phyloP scores from a whole-genome alignment of 2,797 vertebrate species.

The Anomalospiza imberbis region DNA sequence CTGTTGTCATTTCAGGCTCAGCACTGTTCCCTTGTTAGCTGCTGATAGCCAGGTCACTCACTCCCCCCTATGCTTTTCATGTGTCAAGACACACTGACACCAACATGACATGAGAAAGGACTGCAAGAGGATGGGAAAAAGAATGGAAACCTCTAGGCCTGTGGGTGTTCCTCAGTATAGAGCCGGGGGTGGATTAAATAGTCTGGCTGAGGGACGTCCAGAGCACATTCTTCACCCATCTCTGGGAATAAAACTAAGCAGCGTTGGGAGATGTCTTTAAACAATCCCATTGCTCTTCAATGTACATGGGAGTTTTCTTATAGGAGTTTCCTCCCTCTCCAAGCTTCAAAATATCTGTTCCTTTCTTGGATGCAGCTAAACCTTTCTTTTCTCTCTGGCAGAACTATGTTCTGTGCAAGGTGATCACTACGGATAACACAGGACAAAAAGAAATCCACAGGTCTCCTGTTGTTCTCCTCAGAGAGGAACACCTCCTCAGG shows the following conservation, averaged over 20 bases:
- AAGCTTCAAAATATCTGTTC: neutral
- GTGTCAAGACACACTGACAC: neutral
- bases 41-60: conserved; percentile 16
- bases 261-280: neutral
- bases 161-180: neutral
- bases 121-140: neutral
- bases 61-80: conserved; percentile 8
- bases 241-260: neutral
- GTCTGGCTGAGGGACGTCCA: neutral
- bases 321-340: neutral
- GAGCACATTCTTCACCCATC: neutral
- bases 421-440: conserved; percentile 52
- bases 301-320: neutral
- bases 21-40: conserved; percentile 1
- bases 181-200: neutral
- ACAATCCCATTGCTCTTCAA: neutral
- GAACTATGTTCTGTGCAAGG: conserved; percentile 66
- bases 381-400: conserved; percentile 41
- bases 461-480: conserved; percentile 50
- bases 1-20: conserved; percentile 14
- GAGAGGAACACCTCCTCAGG: conserved; percentile 74
- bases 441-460: conserved; percentile 63
- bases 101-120: neutral
- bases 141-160: neutral
- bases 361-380: neutral